Evolutionary conservation across 2,888 invertebrate genomes (phyloP).

Genomic region (Liodrosophila aerea): DNA sequence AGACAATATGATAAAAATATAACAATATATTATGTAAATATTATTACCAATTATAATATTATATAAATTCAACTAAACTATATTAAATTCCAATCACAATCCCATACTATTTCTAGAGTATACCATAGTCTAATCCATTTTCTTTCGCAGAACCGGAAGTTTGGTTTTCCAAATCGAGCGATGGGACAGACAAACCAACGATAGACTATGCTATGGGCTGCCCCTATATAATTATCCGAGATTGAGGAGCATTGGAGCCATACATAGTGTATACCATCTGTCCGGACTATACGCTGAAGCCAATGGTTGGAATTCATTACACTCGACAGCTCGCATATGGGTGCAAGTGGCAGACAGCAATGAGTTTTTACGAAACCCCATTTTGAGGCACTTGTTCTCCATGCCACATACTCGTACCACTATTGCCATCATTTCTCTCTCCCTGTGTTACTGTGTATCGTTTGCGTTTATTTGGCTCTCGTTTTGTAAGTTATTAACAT

Average conservation of each 20-base stretch:
- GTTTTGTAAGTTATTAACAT: constrained; percentile 71
- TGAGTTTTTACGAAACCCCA: constrained; percentile 40
- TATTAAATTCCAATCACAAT: no score
- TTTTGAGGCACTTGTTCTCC: constrained; percentile 25
- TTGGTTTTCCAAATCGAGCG: constrained; percentile 75
- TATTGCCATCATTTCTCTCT: constrained; percentile 5
- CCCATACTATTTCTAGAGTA: no score
- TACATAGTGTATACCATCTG: neutral
- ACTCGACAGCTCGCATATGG: constrained; percentile 46
- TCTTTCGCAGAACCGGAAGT: constrained; percentile 50
- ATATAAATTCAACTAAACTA: no score
- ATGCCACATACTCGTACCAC: neutral
- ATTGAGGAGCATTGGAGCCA: no score
- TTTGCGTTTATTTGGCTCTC: constrained; percentile 23
- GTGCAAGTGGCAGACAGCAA: constrained; percentile 48
- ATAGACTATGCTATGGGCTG: constrained; percentile 26
- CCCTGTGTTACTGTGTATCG: constrained; percentile 4
- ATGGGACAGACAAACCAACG: constrained; percentile 48
- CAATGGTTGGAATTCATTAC: constrained; percentile 47
- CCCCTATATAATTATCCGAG: neutral
- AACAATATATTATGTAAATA: no score
- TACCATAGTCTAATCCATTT: constrained; percentile 3
- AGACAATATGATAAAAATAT: no score
- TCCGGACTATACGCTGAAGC: constrained; percentile 21
- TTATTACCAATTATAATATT: no score